These are phyloP conservation scores for Cladopsammia gracilis DNA, from an alignment of 64 coral and sea anemone species.

Conservation along the genomic window DNA sequence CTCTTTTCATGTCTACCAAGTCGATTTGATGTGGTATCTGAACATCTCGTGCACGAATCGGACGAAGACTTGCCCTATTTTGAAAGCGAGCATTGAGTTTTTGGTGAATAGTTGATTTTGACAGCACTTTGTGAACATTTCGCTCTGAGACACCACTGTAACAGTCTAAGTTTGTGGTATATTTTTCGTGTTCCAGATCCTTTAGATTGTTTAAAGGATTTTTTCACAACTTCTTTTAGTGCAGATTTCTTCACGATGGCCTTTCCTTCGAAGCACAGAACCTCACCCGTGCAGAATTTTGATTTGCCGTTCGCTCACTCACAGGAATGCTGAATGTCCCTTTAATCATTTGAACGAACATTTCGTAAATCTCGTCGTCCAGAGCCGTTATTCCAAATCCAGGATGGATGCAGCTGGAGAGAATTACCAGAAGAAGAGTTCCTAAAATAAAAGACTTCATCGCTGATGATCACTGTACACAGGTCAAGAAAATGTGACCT, in stretches of 20 bases:
- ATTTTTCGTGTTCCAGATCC: conserved; percentile 71
- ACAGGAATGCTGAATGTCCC: conserved; percentile 51
- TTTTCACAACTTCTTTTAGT: conserved; percentile 23
- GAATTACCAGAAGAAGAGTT: conserved; percentile 1
- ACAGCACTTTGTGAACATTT: conserved; percentile 52
- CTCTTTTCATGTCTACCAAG: conserved; percentile 48
- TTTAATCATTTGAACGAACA: conserved; percentile 68
- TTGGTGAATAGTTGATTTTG: conserved; percentile 65
- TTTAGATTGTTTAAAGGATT: conserved; percentile 35
- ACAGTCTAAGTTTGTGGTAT: conserved; percentile 46
- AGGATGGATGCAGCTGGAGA: neutral
- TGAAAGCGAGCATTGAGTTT: conserved; percentile 68
- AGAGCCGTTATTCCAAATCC: conserved; percentile 46
- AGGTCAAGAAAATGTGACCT: no score
- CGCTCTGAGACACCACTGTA: conserved; percentile 50
- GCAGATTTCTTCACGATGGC: conserved; percentile 28
- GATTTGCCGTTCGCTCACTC: neutral
- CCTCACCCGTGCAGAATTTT: conserved; percentile 44
- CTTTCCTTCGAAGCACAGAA: conserved; percentile 48
- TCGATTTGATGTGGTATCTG: conserved; percentile 63
- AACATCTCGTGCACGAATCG: conserved; percentile 34
- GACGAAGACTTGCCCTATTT: conserved; percentile 54
- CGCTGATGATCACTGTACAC: conserved; percentile 18
- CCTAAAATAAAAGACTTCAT: conserved; percentile 13
- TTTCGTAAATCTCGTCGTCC: conserved; percentile 43